These are phyloP conservation scores for Drosophila lutescens DNA, from an alignment of 2,888 invertebrate genomes.

Conservation along the genomic window DNA sequence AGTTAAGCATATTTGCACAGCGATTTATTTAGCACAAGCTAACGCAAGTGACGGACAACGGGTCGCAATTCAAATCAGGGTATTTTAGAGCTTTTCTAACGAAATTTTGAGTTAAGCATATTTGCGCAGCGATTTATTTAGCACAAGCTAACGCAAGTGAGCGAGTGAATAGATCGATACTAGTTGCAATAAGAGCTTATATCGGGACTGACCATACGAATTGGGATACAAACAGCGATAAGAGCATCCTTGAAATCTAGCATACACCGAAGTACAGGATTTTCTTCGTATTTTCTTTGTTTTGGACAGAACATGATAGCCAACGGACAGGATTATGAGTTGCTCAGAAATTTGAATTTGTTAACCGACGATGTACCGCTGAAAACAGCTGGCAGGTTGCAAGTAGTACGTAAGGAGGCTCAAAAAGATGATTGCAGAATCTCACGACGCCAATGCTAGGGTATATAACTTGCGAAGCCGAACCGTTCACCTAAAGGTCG, in stretches of 20 bases:
- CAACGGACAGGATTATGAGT: background rate
- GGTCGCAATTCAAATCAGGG: background rate
- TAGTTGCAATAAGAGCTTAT: background rate
- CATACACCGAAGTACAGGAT: conserved; percentile 19
- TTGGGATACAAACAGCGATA: conserved; percentile 39
- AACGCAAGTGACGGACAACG: too few relatives aligned
- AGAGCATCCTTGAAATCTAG: conserved; percentile 22
- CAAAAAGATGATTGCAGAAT: too few relatives aligned
- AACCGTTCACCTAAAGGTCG: too few relatives aligned
- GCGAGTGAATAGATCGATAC: background rate
- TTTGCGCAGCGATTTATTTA: background rate
- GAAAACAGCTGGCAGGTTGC: too few relatives aligned
- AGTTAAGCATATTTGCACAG: too few relatives aligned
- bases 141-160: background rate
- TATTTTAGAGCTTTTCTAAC: background rate
- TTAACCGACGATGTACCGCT: too few relatives aligned
- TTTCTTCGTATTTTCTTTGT: conserved; percentile 17
- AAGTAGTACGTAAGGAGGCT: too few relatives aligned
- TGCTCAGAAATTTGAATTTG: too few relatives aligned
- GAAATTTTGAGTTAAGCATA: background rate
- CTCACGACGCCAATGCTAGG: too few relatives aligned
- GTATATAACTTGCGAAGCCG: too few relatives aligned
- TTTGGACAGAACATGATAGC: background rate
- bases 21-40: too few relatives aligned
- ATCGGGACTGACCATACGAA: conserved; percentile 24